Percentiles rank a stretch among this genome's conserved stretches.
Evolutionary conservation across 2,888 invertebrate species (phyloP).

Genomic region (Cataglyphis livida): DNA sequence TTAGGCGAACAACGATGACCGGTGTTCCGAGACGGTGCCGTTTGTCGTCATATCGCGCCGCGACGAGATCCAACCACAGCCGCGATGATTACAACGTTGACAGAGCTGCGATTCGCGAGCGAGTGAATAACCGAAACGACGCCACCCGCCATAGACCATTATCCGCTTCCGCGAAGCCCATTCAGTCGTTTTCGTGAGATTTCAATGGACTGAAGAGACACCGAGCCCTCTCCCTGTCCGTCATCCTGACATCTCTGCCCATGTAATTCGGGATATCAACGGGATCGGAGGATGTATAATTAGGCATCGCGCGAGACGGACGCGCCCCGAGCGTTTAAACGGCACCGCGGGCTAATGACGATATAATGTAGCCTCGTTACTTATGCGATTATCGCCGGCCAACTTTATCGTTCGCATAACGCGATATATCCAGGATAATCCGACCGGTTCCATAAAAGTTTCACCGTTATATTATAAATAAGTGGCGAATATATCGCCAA

Average conservation of each 20-base stretch:
- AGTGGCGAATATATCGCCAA: background rate
- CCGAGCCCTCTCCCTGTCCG: constrained; percentile 29
- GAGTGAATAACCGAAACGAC: constrained; percentile 11
- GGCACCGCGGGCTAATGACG: constrained; percentile 36
- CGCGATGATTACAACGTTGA: constrained; percentile 58
- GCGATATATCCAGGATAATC: constrained; percentile 18
- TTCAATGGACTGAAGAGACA: constrained; percentile 67
- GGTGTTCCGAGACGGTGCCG: constrained; percentile 71
- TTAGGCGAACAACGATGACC: constrained; percentile 83
- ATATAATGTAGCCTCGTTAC: constrained; percentile 39
- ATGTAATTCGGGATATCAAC: constrained; percentile 51
- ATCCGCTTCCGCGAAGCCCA: constrained; percentile 71
- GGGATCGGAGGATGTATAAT: constrained; percentile 41
- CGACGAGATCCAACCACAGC: constrained; percentile 30
- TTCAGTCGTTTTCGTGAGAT: constrained; percentile 71
- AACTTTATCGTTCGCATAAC: constrained; percentile 31
- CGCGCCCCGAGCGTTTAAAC: constrained; percentile 23
- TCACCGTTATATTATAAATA: constrained; percentile 16
- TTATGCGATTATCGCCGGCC: constrained; percentile 31
- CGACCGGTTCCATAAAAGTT: background rate
- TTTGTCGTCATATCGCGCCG: constrained; percentile 66
- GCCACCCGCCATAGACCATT: constrained; percentile 61
- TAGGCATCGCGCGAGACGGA: constrained; percentile 25
- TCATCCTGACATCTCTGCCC: constrained; percentile 19
- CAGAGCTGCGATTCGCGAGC: constrained; percentile 62